These are phyloP conservation scores for Coenonympha glycerion DNA, from an alignment of 2,888 invertebrate genomes.

Conservation along the genomic window DNA sequence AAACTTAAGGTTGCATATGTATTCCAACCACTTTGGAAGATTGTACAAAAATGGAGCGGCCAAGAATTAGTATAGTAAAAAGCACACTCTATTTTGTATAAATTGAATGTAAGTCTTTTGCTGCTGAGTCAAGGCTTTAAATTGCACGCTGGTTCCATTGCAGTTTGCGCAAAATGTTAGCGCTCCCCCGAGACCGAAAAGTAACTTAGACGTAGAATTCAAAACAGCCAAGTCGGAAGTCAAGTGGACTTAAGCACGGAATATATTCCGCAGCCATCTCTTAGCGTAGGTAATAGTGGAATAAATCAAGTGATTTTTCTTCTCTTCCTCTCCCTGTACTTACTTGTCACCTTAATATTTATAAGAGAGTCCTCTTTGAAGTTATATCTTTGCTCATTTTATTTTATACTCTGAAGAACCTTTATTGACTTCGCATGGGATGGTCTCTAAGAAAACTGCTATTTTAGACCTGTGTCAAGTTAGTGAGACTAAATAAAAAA, in stretches of 20 bases:
- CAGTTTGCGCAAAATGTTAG: conserved; percentile 36
- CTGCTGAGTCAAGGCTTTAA: conserved; percentile 37
- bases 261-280: conserved; percentile 50
- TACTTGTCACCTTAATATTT: background rate
- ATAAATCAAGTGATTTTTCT: conserved; percentile 30
- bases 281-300: conserved; percentile 40
- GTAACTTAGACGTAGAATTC: conserved; percentile 56
- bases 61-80: conserved; percentile 65
- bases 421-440: no score
- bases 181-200: conserved; percentile 42
- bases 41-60: conserved; percentile 56
- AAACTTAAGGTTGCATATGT: conserved; percentile 33
- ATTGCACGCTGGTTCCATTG: conserved; percentile 28
- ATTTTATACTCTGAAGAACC: no score
- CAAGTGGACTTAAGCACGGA: conserved; percentile 51
- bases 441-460: no score
- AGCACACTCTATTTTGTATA: conserved; percentile 42
- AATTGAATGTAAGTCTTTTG: conserved; percentile 36
- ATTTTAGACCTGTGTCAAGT: no score
- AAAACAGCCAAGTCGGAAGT: conserved; percentile 56
- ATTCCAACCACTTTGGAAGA: conserved; percentile 27
- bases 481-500: no score
- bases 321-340: background rate
- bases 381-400: no score
- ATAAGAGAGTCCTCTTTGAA: background rate